Evolutionary conservation across 2,888 invertebrate species (phyloP), one percentile per base, ranked within the genome.

Genomic region (Cantharis flavilabris): DNA sequence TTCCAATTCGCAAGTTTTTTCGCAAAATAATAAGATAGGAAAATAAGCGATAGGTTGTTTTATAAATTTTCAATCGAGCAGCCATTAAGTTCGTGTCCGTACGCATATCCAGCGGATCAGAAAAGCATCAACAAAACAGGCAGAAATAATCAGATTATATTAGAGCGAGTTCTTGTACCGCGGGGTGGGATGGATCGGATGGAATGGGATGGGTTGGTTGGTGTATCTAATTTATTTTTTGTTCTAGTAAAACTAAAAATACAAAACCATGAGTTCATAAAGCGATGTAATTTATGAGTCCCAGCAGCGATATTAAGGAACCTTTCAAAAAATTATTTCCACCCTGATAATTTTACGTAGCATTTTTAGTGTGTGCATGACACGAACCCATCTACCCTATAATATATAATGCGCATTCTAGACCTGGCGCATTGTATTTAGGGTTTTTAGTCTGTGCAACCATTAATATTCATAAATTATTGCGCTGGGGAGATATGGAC

Each of bases 401-500:
- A 79, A 80, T 77, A 77, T 67, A 67, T 79, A 80, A 79, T 78
- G 76, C 76, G 74, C 78, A 75, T 80, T 76, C 76, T 77, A 77
- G 76, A 75, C 79, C 71, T 75, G 77, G 77, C 76, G 77, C 73
- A 79, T 76, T 76, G 76, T 76, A 71, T 79, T 75, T 72, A 76
- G 76, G 79, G 79, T 76, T 80, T 80, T 78, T 76, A 78, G 78
- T 73, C 79, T 76, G 79, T 76, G 79, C 80, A 78, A 79, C 82
- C 84, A 83, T 84, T 85, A 85, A 85, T 86, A 86, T 85, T 83
- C 84, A 86, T 86, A 86, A 86, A 85, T 85, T 84, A 85, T 84
- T 83, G 82, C 79, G 78, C 80, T 77, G 79, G 85, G 85, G 84
- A 84, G 85, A 85, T 85, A 85, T 85, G 86, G 85, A 86, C 85